Evolutionary conservation across 2,113 vertebrate genomes (phyloP), one percentile per base, ranked within the genome.

Genomic region (Todiramphus chloris): DNA sequence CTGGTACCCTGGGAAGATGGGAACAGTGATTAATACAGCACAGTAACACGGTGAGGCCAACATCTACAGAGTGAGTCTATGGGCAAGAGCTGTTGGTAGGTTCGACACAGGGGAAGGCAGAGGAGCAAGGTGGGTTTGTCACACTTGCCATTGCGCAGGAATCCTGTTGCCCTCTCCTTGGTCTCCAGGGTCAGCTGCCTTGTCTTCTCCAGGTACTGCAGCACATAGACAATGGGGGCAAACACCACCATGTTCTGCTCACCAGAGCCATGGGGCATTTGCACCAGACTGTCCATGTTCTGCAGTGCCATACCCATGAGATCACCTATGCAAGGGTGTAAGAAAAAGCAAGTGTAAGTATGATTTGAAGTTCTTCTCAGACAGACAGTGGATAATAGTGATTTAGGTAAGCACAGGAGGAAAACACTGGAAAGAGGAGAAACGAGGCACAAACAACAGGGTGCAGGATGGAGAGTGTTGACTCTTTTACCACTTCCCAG

Each of bases 241-340:
- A 99, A 99, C 21, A 95, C 76, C 79, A 99, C 69, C 99, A 99
- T 99, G 97, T 99, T 99, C 97, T 99, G 99, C 94, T 99, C 98
- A 13, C 99, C 99, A 30, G 98, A 99, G 79, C 98, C 98, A 0
- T 91, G 97, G 6, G 98, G 98, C 98, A 98, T 97, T 79, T 96
- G 96, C 63, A 98, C 97, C 50, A 98, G 98, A 5, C 35, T 92
- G 81, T 97, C 97, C 50, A 98, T 85, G 93, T 99, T 98, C 95
- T 98, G 95, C 90, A 98, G 96, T 39, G 98, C 98, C 0, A 43
- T 64, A 23, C 98, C 98, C 98, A 99, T 97, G 69, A 99, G 93
- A 89, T 99, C 99, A 25, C 98, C 99, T 99, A 83, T 0, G 0
- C 60, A 79, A 72, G 20, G 10, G 9, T 39, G 16, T 64, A 51